Base-by-base conservation (phyloP, 2,888 invertebrate genomes). In the Drosophila monieri region DNA sequence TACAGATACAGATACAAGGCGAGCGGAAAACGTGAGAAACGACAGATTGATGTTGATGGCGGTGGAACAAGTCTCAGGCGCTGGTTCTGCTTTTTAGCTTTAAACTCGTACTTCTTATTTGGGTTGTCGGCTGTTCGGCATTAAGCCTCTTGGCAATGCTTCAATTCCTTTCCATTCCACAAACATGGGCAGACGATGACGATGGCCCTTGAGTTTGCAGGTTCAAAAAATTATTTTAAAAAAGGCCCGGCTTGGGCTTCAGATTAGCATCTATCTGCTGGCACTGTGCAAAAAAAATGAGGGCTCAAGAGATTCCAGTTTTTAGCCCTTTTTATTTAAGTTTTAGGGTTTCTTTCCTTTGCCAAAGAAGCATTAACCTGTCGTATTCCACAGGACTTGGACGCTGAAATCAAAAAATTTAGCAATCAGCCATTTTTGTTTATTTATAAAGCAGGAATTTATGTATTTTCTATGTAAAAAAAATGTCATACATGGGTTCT, bases 141-240 rank as follows among this genome's bases (percentile, higher is more conserved):
- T 83, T 32, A 81, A 85, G 86, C 84, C 80, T 76, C 84, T 85
- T 81, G 80, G 83, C 80, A 76, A 72, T 46, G 74, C 74, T 67
- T 68, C 75, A 77, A 67, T 75, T 79, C 71, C 76, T 49, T 74
- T 60, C 71, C 76, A 52, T 74, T 60, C 74, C 72, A 53, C 65
- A 73, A 74, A 70, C 55, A 66, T 47, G 62, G 66, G 60, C 61
- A 54, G 65, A 65, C 74, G 74, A 74, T 67, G 79, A 74, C 76
- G 79, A 81, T 79, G 83, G 74, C 81, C 85, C 80, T 80, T 84
- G 78, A 80, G 62, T 74, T 76, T n/a, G 67, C 79, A 74, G 61
- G 60, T 61, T 70, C 52, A 58, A 55, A 48, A 57, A 30, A 18
- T 32, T 47, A 59, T 66, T 65, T 44, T 59, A 76, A 61, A 70